Percentiles rank a stretch among this genome's conserved stretches.
Conservation (phyloP, 2,888 invertebrate genomes). For the Lysandra bellargus region DNA sequence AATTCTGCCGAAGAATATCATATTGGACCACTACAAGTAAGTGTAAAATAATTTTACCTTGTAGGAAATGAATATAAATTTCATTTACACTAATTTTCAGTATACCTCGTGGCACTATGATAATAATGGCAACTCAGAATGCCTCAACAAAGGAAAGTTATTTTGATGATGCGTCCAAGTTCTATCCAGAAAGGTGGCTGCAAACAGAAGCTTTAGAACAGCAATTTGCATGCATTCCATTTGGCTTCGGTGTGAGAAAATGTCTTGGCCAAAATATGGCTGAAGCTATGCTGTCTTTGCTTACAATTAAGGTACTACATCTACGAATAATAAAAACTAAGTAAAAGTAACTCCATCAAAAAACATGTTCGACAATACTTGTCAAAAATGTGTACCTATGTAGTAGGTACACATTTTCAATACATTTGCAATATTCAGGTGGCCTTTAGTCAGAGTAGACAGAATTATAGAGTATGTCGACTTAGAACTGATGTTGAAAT, state of each 20-base stretch:
- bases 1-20: slow-evolving; percentile 80
- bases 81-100: slow-evolving; percentile 45
- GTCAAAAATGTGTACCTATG: too few species aligned
- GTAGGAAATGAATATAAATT: too few species aligned
- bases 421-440: too few species aligned
- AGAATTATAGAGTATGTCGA: too few species aligned
- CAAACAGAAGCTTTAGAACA: slow-evolving; percentile 63
- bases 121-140: slow-evolving; percentile 84
- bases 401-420: too few species aligned
- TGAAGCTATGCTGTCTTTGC: slow-evolving; percentile 79
- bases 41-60: slow-evolving; percentile 39
- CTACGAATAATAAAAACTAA: too few species aligned
- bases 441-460: too few species aligned
- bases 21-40: slow-evolving; percentile 81
- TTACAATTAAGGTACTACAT: slow-evolving; percentile 76
- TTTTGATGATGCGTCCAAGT: slow-evolving; percentile 82
- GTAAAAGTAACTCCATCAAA: too few species aligned
- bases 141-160: slow-evolving; percentile 82
- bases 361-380: too few species aligned
- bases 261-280: slow-evolving; percentile 83
- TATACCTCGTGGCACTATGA: slow-evolving; percentile 80
- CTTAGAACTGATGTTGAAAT: too few species aligned
- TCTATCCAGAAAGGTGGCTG: slow-evolving; percentile 83
- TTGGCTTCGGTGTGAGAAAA: slow-evolving; percentile 82
- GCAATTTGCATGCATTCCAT: slow-evolving; percentile 82